Conservation (phyloP, 2,797 vertebrate genomes). For the Pelobates cultripes region DNA sequence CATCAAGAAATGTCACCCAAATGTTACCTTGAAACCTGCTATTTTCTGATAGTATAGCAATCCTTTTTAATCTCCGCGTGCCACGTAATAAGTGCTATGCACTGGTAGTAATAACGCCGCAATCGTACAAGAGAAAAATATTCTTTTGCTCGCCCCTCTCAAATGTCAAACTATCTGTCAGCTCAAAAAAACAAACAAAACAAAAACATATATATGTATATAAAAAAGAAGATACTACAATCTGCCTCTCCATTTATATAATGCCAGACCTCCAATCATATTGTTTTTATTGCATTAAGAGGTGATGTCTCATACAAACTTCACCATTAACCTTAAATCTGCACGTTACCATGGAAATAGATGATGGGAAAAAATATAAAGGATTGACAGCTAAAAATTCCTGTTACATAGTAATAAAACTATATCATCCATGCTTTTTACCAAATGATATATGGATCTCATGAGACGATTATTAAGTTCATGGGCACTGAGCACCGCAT, state of each 20-base stretch:
- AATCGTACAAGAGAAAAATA: neutral
- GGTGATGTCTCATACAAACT: neutral
- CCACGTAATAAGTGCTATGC: conserved; percentile 27
- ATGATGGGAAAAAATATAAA: neutral
- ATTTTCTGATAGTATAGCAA: conserved; percentile 39
- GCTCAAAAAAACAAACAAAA: neutral
- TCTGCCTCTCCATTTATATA: neutral
- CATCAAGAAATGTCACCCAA: conserved; percentile 36
- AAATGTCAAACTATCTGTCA: conserved; percentile 25
- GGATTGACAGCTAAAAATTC: neutral
- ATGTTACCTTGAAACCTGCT: conserved; percentile 32
- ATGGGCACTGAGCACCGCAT: neutral
- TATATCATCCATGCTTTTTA: too few species aligned
- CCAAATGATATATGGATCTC: too few species aligned
- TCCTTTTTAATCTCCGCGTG: conserved; percentile 31
- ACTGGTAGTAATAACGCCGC: conserved; percentile 14
- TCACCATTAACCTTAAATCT: neutral
- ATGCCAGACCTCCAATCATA: neutral
- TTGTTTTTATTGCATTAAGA: neutral
- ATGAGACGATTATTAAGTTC: neutral
- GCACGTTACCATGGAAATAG: neutral
- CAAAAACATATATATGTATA: too few species aligned
- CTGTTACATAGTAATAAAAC: neutral
- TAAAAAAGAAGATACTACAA: too few species aligned
- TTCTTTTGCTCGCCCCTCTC: conserved; percentile 2